Base-by-base conservation (phyloP, 2,888 invertebrate species). In the Muscina levida region DNA sequence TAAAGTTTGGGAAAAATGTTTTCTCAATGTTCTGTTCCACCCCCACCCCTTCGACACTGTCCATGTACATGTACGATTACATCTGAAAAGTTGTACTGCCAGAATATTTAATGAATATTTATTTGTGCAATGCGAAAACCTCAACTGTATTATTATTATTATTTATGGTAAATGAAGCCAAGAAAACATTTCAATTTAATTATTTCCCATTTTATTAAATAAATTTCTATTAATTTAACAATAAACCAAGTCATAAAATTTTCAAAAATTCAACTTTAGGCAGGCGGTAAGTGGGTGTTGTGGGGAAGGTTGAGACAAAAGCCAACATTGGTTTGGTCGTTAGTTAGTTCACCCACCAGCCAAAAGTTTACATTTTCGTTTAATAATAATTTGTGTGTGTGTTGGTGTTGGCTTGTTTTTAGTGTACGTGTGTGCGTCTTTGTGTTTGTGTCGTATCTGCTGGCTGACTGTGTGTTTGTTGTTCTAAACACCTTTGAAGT, bases 141-240 rank as follows among this genome's bases (percentile, higher is more conserved):
- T 44, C 22, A 53, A 53, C 53, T 13, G 53, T 22, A 5, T 31
- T 31, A 31, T 31, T 22, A 5, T 31, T 31, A 31, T 31, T 31
- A 31, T 51, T 51, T 6, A 22, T 51, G 51, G 39, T 15, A 59
- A 62, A 22, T 44, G 42, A 62, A 42, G 46, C 26, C 46, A 46
- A 22, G 37, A 26, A 57, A 57, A 57, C 37, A 24, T 65, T 72
- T 75, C 62, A 37, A 72, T 82, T 79, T 79, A 75, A 82, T 78
- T 82, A 68, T 57, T 59, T 65, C 22, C 44, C 13, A 37, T 66
- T 76, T 71, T 71, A 65, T 67, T 57, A 77, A 77, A 77, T 62
- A 72, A 66, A 11, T 77, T 68, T 72, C 59, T 62, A 72, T 72
- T 72, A 53, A 62, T 53, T 72, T 62, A 17, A 19, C 73, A 39